Percentiles rank a stretch among this genome's conserved stretches.
phyloP scores from a whole-genome alignment of 2,888 invertebrate species.

The Pristionchus mayeri region DNA sequence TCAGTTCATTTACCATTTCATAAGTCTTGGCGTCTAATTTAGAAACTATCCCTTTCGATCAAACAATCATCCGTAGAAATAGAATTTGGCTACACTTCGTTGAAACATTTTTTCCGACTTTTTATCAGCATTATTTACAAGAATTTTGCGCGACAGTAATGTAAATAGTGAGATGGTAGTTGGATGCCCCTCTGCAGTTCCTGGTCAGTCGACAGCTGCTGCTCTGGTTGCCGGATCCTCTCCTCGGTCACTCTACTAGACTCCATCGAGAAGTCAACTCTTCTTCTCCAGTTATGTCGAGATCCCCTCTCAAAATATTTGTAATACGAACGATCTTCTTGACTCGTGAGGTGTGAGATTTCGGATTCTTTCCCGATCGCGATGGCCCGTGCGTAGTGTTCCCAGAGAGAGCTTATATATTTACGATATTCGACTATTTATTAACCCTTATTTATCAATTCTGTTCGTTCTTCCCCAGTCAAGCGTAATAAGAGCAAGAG shows the following conservation, averaged over 20 bases:
- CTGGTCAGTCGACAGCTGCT: background rate
- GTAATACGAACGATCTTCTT: background rate
- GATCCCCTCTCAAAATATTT: background rate
- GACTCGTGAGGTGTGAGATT: background rate
- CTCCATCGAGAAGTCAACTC: conserved; percentile 9
- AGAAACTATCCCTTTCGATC: too few relatives aligned
- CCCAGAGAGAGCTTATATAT: conserved; percentile 26
- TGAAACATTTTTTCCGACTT: too few relatives aligned
- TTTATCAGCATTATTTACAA: too few relatives aligned
- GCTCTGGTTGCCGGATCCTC: conserved; percentile 34
- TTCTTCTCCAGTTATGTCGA: background rate
- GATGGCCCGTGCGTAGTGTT: background rate
- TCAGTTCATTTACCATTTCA: background rate
- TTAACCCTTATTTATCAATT: conserved; percentile 2
- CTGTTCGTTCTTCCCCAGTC: background rate
- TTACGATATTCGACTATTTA: conserved; percentile 12
- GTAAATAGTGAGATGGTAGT: background rate
- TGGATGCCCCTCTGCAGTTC: background rate
- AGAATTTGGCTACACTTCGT: too few relatives aligned
- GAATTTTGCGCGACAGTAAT: background rate
- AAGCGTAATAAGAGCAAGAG: conserved; percentile 3
- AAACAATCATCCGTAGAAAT: too few relatives aligned
- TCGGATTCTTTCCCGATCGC: background rate
- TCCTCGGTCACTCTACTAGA: conserved; percentile 31
- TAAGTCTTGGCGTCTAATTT: too few relatives aligned